Percentiles rank a stretch among this genome's conserved stretches.
Evolutionary conservation across 23 tunicate genomes (phyloP).

Genomic region (Diplosoma virens): DNA sequence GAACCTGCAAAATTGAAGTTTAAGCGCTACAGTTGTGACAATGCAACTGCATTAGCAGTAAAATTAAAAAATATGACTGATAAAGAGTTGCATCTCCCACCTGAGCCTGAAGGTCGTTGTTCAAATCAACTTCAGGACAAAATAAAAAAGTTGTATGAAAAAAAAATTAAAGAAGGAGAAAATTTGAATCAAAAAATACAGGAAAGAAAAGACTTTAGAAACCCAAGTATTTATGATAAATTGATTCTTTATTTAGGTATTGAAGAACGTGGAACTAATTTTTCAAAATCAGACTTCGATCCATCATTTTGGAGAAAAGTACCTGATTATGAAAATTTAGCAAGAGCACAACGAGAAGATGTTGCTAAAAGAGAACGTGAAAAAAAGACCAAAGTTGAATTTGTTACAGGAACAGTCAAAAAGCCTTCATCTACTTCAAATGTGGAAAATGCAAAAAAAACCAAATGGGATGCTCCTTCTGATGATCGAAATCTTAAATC

Average conservation of each 20-base stretch:
- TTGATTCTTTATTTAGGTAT: conserved; percentile 69
- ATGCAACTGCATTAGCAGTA: conserved; percentile 72
- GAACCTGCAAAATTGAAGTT: conserved; percentile 37
- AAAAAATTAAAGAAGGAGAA: conserved; percentile 58
- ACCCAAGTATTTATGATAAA: conserved; percentile 95
- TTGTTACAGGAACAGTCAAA: conserved; percentile 66
- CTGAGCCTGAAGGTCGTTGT: conserved; percentile 75
- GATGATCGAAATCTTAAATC: neutral
- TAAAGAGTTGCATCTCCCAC: conserved; percentile 57
- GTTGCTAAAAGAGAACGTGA: conserved; percentile 73
- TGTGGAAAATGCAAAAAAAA: conserved; percentile 48
- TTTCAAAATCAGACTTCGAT: conserved; percentile 77
- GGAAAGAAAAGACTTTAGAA: conserved; percentile 80
- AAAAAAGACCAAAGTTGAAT: conserved; percentile 82
- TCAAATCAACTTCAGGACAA: conserved; percentile 57
- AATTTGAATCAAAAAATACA: conserved; percentile 72
- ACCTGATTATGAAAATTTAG: conserved; percentile 80
- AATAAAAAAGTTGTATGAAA: conserved; percentile 55
- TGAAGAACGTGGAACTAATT: conserved; percentile 94
- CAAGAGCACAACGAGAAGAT: conserved; percentile 83
- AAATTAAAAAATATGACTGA: conserved; percentile 48
- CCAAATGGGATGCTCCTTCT: conserved; percentile 74
- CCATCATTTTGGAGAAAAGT: conserved; percentile 79
- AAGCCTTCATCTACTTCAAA: conserved; percentile 24
- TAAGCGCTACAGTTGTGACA: conserved; percentile 77